A percentile compares a stretch with the other conserved stretches of the same genome.
Evolutionary conservation across 2,113 vertebrate genomes (phyloP).

Genomic region (Neogobius melanostomus): DNA sequence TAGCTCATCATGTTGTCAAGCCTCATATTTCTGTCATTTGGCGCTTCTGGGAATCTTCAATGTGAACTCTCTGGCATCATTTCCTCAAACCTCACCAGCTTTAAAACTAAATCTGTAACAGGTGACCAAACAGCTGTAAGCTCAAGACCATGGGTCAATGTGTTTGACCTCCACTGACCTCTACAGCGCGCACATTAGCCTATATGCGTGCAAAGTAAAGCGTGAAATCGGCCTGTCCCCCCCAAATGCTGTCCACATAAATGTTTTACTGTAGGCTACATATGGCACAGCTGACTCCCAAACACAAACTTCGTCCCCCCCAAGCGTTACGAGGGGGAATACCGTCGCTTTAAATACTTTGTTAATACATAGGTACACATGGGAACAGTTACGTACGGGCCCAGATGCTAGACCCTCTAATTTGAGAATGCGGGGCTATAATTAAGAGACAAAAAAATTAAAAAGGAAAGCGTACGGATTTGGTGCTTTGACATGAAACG

Average conservation of each 20-base stretch:
- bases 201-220: neutral
- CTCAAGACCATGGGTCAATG: neutral
- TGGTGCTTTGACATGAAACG: conserved; percentile 78
- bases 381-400: conserved; percentile 88
- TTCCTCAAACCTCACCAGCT: neutral
- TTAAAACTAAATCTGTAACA: neutral
- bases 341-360: conserved; percentile 77
- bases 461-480: conserved; percentile 84
- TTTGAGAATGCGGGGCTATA: conserved; percentile 93
- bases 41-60: neutral
- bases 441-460: conserved; percentile 96
- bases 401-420: conserved; percentile 96
- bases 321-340: conserved; percentile 67
- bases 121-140: neutral
- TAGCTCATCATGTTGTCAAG: neutral
- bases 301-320: conserved; percentile 43
- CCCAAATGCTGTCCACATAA: conserved; percentile 20
- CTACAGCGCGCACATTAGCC: conserved; percentile 7
- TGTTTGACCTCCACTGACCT: conserved; percentile 10
- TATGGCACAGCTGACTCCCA: conserved; percentile 56
- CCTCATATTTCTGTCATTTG: neutral
- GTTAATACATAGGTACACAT: conserved; percentile 91
- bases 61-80: neutral
- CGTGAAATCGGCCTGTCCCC: conserved; percentile 14
- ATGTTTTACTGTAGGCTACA: conserved; percentile 50